A percentile compares a stretch with the other conserved stretches of the same genome.
Conservation (phyloP, 1,140 invertebrate species). For the Homarus americanus region DNA sequence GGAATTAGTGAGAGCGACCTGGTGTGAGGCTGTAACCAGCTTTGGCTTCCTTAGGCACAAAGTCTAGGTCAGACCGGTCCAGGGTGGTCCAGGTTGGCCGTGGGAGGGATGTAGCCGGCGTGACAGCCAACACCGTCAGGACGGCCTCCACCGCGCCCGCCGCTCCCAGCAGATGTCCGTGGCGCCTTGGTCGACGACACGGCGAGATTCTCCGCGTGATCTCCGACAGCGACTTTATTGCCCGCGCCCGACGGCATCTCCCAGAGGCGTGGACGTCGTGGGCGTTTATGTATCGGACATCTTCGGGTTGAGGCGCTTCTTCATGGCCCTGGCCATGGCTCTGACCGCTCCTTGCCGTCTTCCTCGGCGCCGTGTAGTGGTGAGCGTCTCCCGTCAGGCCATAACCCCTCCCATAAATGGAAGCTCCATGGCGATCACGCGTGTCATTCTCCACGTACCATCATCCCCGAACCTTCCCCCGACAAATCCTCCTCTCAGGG, state of each 20-base stretch:
- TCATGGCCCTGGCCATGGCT: constrained; percentile 93
- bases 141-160: constrained; percentile 95
- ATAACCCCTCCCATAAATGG: constrained; percentile 97
- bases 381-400: constrained; percentile 97
- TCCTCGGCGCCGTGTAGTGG: constrained; percentile 95
- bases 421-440: constrained; percentile 89
- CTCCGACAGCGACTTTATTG: constrained; percentile 85
- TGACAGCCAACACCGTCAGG: constrained; percentile 91
- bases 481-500: constrained; percentile 96
- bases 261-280: constrained; percentile 98
- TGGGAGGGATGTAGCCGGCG: constrained; percentile 89
- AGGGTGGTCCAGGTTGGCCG: constrained; percentile 90
- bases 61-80: constrained; percentile 80
- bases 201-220: constrained; percentile 79
- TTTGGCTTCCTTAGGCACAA: constrained; percentile 84
- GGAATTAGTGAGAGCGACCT: constrained; percentile 95
- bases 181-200: constrained; percentile 97
- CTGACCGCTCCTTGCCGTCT: constrained; percentile 92
- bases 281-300: constrained; percentile 94
- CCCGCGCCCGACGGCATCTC: constrained; percentile 92
- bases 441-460: constrained; percentile 94
- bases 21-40: constrained; percentile 80
- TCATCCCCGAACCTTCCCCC: constrained; percentile 95
- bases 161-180: constrained; percentile 95
- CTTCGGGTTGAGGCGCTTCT: constrained; percentile 84